phyloP scores from a whole-genome alignment of 2,113 vertebrate genomes.

The Orthonyx spaldingii region DNA sequence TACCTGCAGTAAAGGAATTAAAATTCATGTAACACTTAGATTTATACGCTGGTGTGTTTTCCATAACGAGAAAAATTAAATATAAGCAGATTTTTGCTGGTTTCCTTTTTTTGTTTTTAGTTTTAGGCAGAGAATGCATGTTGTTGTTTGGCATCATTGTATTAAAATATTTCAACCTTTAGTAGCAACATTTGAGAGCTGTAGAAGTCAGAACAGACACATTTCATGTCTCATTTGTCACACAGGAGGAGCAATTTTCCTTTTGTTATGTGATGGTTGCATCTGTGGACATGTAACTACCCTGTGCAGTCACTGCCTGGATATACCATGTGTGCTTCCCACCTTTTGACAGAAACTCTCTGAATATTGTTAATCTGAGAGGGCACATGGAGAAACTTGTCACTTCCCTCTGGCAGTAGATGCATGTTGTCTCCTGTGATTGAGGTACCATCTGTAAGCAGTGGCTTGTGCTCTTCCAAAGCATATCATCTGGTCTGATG shows the following conservation, averaged over 20 bases:
- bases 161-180: not conserved
- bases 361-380: not conserved
- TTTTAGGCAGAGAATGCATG: not conserved
- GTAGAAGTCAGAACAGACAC: not conserved
- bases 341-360: not conserved
- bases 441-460: not conserved
- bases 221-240: not conserved
- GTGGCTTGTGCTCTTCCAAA: not conserved
- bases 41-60: not conserved
- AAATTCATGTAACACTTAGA: not conserved
- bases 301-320: not conserved
- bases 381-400: not conserved
- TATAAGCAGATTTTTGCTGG: not conserved
- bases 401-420: not conserved
- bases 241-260: not conserved
- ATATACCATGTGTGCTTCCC: rapidly evolving
- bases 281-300: not conserved
- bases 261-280: not conserved
- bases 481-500: not conserved
- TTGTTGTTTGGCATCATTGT: not conserved
- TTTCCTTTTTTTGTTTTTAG: not conserved
- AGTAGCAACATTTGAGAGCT: not conserved
- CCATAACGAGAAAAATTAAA: not conserved
- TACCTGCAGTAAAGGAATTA: not conserved
- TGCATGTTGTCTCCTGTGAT: not conserved